A percentile compares a stretch with the other conserved stretches of the same genome.
Evolutionary conservation across 2,888 invertebrate genomes (phyloP).

Genomic region (Chrysotoxum bicinctum): DNA sequence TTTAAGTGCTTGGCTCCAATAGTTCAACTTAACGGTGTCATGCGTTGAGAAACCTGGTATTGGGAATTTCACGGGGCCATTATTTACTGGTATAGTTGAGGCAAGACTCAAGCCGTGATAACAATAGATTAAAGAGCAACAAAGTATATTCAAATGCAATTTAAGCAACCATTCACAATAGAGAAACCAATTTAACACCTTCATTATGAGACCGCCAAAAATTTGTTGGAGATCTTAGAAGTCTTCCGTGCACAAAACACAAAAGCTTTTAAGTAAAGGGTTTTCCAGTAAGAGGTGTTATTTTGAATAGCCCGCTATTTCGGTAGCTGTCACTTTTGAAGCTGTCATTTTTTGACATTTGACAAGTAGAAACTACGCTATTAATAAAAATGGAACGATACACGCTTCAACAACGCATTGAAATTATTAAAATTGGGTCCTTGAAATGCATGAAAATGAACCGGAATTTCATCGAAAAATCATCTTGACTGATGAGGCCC

Average conservation of each 20-base stretch:
- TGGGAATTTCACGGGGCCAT: not conserved
- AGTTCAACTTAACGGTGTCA: conserved; percentile 62
- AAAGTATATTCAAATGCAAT: not conserved
- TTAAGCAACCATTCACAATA: not conserved
- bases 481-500: no score
- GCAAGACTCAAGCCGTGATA: not conserved
- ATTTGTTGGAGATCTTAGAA: not conserved
- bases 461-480: no score
- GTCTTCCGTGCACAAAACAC: not conserved
- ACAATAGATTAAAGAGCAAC: not conserved
- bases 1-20: conserved; percentile 30
- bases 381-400: no score
- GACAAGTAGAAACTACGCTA: no score
- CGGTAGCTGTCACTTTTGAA: no score
- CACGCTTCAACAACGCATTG: no score
- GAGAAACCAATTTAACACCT: not conserved
- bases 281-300: no score
- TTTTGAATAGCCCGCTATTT: no score
- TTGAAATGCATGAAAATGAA: no score
- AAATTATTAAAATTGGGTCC: no score
- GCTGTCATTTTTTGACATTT: no score
- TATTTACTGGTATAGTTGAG: not conserved
- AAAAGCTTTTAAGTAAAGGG: no score
- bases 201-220: not conserved
- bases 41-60: conserved; percentile 32